A percentile compares a stretch with the other conserved stretches of the same genome.
phyloP scores from a whole-genome alignment of 2,113 vertebrate genomes.

The Tenebrosternarchus preto region DNA sequence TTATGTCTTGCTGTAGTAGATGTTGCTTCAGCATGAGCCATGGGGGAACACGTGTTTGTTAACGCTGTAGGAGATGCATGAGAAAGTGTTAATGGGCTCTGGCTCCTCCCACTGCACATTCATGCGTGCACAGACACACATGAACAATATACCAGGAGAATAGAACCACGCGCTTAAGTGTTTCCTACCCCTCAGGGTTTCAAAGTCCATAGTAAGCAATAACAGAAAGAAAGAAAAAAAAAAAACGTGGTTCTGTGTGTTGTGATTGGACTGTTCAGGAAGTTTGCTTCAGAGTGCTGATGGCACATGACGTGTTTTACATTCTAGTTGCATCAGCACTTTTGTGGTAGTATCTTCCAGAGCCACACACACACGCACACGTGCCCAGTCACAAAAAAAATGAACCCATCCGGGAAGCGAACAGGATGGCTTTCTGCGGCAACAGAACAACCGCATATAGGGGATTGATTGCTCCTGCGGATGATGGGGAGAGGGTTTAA shows the following conservation, averaged over 20 bases:
- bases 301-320: constrained; percentile 33
- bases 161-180: constrained; percentile 1
- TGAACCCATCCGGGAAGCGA: neutral
- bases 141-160: constrained; percentile 26
- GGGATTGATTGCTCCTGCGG: constrained; percentile 30
- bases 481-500: constrained; percentile 44
- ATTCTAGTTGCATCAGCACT: constrained; percentile 45
- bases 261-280: constrained; percentile 11
- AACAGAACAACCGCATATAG: constrained; percentile 22
- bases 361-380: constrained; percentile 18
- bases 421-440: constrained; percentile 32
- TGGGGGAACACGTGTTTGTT: neutral
- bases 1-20: neutral
- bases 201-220: too few relatives aligned
- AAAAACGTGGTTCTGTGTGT: constrained; percentile 1
- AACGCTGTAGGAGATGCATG: constrained; percentile 1
- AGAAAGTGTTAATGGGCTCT: constrained; percentile 28
- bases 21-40: neutral
- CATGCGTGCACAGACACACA: constrained; percentile 15
- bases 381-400: constrained; percentile 2
- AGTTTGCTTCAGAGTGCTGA: constrained; percentile 39
- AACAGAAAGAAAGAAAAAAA: too few relatives aligned
- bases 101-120: constrained; percentile 34
- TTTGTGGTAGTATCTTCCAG: constrained; percentile 14
- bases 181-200: neutral